Conservation (phyloP, 2,888 invertebrate genomes). For the Ophraella communa region DNA sequence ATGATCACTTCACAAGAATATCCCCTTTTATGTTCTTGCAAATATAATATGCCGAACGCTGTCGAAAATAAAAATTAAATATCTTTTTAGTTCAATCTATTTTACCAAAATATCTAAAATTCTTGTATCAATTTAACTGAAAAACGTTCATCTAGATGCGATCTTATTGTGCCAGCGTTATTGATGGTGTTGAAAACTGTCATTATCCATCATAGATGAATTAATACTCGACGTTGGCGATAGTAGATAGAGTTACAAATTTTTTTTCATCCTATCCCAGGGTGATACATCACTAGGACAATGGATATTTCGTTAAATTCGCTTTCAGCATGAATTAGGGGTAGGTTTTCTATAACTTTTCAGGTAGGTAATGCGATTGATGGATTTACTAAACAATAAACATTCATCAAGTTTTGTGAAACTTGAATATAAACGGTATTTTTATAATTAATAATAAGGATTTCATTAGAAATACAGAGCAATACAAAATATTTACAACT, state of each 20-base stretch:
- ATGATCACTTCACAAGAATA: no score
- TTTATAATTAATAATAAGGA: no score
- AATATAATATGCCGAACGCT: no score
- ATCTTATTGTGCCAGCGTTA: conserved; percentile 18
- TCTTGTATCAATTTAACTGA: background rate
- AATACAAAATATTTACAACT: no score
- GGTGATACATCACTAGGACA: conserved; percentile 35
- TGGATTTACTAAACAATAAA: no score
- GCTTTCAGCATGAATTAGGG: background rate
- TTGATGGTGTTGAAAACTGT: conserved; percentile 28
- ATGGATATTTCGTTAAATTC: conserved; percentile 18
- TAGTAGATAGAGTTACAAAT: conserved; percentile 24
- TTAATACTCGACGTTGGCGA: conserved; percentile 26
- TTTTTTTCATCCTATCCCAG: conserved; percentile 22
- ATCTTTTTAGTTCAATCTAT: background rate
- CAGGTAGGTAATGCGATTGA: background rate
- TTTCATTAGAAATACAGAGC: no score
- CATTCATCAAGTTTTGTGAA: no score
- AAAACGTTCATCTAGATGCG: conserved; percentile 8
- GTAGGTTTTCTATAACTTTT: background rate
- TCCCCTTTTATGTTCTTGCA: no score
- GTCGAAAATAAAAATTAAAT: no score
- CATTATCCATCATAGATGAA: conserved; percentile 39
- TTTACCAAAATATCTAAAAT: background rate
- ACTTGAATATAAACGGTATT: no score